phyloP scores from a whole-genome alignment of 1,140 invertebrate species.

The Nomia melanderi region DNA sequence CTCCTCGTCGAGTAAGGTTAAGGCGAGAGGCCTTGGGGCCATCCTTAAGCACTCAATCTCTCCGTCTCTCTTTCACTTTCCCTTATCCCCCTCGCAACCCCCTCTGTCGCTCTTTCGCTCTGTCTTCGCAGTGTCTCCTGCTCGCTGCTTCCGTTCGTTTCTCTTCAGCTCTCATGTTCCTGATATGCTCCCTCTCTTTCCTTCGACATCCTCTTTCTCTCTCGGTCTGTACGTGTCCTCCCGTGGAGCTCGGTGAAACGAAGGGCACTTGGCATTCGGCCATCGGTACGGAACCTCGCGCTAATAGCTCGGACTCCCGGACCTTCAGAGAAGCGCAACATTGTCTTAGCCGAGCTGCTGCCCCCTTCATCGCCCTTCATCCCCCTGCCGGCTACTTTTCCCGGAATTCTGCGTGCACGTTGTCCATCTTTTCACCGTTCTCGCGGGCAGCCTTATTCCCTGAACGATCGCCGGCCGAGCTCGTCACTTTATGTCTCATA shows the following conservation, averaged over 20 bases:
- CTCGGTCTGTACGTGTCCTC: conserved; percentile 30
- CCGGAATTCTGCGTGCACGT: conserved; percentile 59
- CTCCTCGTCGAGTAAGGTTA: conserved; percentile 47
- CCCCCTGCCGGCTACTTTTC: conserved; percentile 58
- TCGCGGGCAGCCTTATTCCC: conserved; percentile 31
- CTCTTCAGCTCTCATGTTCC: neutral
- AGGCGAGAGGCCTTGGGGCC: conserved; percentile 50
- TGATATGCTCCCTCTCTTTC: neutral
- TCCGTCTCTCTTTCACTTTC: conserved; percentile 1
- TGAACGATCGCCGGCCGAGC: conserved; percentile 59
- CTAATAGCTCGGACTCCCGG: conserved; percentile 53
- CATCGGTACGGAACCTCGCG: conserved; percentile 54
- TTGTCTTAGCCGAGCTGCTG: conserved; percentile 48
- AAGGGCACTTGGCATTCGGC: conserved; percentile 60
- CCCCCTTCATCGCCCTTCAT: neutral
- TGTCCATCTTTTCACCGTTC: conserved; percentile 45
- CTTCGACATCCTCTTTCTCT: neutral
- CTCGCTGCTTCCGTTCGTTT: neutral
- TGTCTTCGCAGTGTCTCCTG: neutral
- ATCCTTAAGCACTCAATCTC: conserved; percentile 49
- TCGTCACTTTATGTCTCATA: conserved; percentile 80
- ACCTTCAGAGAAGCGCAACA: conserved; percentile 64
- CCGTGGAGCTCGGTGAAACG: conserved; percentile 48
- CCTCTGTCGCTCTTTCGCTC: neutral
- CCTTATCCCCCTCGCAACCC: neutral